A percentile compares a stretch with the other conserved stretches of the same genome.
Evolutionary conservation across 2,113 vertebrate genomes (phyloP).

Genomic region (Gyps fulvus): DNA sequence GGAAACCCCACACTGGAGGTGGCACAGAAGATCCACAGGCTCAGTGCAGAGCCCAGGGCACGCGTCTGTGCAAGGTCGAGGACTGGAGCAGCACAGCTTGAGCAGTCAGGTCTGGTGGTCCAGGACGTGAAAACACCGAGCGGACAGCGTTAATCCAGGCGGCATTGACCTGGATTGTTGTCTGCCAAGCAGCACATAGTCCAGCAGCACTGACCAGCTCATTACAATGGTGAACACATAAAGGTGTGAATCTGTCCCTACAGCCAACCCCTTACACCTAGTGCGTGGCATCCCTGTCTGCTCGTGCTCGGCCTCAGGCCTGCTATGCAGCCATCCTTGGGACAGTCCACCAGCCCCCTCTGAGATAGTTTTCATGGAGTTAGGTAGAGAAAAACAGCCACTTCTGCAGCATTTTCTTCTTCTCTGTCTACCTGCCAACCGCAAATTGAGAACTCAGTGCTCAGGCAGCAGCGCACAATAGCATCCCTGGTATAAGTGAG

Average conservation of each 20-base stretch:
- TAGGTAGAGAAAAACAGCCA: not conserved
- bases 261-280: not conserved
- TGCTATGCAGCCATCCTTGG: not conserved
- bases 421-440: not conserved
- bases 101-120: not conserved
- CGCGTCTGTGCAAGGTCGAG: accelerated
- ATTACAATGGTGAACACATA: not conserved
- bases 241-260: not conserved
- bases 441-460: not conserved
- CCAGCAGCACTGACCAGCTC: not conserved
- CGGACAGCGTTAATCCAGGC: not conserved
- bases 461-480: not conserved
- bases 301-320: not conserved
- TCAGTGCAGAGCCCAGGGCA: not conserved
- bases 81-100: not conserved
- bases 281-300: not conserved
- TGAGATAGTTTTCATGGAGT: not conserved
- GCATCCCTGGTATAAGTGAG: not conserved
- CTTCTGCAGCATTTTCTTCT: not conserved
- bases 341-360: not conserved
- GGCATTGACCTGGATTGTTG: not conserved
- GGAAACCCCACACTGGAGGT: not conserved
- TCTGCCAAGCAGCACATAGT: not conserved
- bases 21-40: not conserved
- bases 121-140: not conserved